Percentiles rank a stretch among this genome's conserved stretches.
These are phyloP conservation scores for Eptatretus atami DNA, from an alignment of 2,797 vertebrate species.

Conservation along the genomic window DNA sequence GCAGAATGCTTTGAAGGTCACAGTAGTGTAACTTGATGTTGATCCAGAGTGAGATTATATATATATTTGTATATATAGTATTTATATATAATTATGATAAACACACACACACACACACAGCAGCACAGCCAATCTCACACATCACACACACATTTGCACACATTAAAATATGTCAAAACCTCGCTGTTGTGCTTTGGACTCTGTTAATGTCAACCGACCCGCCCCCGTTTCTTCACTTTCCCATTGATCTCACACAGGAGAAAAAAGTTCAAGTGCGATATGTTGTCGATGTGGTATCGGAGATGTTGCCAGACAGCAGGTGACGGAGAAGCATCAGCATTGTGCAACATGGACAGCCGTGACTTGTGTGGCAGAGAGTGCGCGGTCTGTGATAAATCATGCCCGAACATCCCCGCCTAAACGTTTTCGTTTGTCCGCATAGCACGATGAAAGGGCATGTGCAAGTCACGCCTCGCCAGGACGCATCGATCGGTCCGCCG, in stretches of 20 bases:
- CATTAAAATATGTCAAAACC: too few relatives aligned
- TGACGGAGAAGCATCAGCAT: conserved; percentile 92
- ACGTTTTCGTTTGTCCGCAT: conserved; percentile 73
- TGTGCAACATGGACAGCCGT: conserved; percentile 95
- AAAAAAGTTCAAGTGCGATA: conserved; percentile 89
- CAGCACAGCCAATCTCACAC: too few relatives aligned
- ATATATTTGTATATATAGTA: too few relatives aligned
- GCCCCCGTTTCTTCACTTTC: not conserved
- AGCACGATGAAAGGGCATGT: conserved; percentile 97
- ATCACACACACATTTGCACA: too few relatives aligned
- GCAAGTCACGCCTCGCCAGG: conserved; percentile 44
- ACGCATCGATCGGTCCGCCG: too few relatives aligned
- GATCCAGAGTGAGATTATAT: too few relatives aligned
- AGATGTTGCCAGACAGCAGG: conserved; percentile 98
- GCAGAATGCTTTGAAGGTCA: too few relatives aligned
- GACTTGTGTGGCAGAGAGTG: conserved; percentile 96
- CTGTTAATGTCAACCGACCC: not conserved
- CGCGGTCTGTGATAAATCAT: conserved; percentile 92
- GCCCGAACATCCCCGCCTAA: conserved; percentile 91
- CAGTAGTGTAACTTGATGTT: too few relatives aligned
- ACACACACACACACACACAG: too few relatives aligned
- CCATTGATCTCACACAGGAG: conserved; percentile 25
- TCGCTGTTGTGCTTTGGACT: not conserved
- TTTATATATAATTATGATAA: too few relatives aligned
- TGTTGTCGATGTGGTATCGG: conserved; percentile 79